These are phyloP conservation scores for Argentina silus DNA, from an alignment of 2,797 vertebrate genomes.

Conservation along the genomic window DNA sequence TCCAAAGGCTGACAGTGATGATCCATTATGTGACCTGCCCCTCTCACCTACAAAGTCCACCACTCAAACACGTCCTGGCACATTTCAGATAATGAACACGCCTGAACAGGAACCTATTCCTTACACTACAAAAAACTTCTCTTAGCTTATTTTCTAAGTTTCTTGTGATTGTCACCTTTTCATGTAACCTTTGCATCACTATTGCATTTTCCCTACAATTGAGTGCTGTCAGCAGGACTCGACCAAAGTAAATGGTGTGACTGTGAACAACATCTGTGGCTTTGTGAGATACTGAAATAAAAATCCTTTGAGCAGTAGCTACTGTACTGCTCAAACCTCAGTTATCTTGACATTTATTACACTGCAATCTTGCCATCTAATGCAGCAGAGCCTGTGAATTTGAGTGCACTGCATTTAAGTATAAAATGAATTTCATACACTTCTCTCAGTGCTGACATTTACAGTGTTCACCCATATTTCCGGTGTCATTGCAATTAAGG, in stretches of 20 bases:
- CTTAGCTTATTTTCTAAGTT: not conserved
- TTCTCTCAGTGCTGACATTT: not conserved
- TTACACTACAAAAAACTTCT: not conserved
- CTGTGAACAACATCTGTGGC: not conserved
- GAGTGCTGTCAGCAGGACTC: not conserved
- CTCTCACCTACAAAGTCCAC: not conserved
- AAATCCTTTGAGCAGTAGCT: not conserved
- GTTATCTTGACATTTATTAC: not conserved
- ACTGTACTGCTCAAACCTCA: not conserved
- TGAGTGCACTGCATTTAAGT: not conserved
- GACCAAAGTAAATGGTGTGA: not conserved
- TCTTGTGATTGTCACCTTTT: no score
- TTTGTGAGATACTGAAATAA: not conserved
- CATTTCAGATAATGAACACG: not conserved
- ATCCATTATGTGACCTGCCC: slow-evolving; percentile 14
- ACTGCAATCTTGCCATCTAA: not conserved
- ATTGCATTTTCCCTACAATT: not conserved
- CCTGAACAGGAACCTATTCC: not conserved
- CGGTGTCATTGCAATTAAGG: not conserved
- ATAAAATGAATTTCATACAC: not conserved
- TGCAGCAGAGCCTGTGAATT: not conserved
- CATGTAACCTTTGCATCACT: no score
- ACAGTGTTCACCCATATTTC: not conserved
- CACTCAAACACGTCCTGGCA: not conserved
- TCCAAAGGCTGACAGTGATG: slow-evolving; percentile 27